A percentile compares a stretch with the other conserved stretches of the same genome.
Evolutionary conservation across 2,888 invertebrate species (phyloP).

Genomic region (Lycaena phlaeas): DNA sequence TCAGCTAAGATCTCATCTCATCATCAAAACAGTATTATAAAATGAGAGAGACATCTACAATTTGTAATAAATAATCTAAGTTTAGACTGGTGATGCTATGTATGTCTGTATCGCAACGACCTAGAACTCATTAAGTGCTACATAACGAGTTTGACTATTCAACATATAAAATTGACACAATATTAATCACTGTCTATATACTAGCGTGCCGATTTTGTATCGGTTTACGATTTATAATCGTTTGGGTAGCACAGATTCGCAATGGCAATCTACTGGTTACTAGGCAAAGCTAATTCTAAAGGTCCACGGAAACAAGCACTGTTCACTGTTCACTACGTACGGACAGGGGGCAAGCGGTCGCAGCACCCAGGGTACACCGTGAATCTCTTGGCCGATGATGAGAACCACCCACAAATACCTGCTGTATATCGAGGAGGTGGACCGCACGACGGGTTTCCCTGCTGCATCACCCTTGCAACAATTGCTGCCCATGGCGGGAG

Average conservation of each 20-base stretch:
- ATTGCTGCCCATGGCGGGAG: constrained; percentile 71
- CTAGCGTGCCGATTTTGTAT: constrained; percentile 1
- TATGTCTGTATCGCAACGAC: no score
- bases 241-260: constrained; percentile 2
- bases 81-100: no score
- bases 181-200: constrained; percentile 4
- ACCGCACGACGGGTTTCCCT: constrained; percentile 51
- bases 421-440: constrained; percentile 63
- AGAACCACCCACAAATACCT: constrained; percentile 61
- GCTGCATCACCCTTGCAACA: constrained; percentile 74
- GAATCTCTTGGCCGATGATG: constrained; percentile 43
- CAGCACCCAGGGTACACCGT: constrained; percentile 49
- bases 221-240: background rate
- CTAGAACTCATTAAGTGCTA: constrained; percentile 1
- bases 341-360: constrained; percentile 30
- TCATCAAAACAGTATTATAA: no score
- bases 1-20: no score
- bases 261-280: background rate
- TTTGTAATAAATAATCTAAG: no score
- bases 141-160: background rate
- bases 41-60: no score
- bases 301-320: constrained; percentile 21
- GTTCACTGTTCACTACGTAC: constrained; percentile 39
- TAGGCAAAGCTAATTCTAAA: constrained; percentile 5
- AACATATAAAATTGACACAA: background rate